Evolutionary conservation across 2,113 vertebrate species (phyloP).

Genomic region (Datnioides undecimradiatus): DNA sequence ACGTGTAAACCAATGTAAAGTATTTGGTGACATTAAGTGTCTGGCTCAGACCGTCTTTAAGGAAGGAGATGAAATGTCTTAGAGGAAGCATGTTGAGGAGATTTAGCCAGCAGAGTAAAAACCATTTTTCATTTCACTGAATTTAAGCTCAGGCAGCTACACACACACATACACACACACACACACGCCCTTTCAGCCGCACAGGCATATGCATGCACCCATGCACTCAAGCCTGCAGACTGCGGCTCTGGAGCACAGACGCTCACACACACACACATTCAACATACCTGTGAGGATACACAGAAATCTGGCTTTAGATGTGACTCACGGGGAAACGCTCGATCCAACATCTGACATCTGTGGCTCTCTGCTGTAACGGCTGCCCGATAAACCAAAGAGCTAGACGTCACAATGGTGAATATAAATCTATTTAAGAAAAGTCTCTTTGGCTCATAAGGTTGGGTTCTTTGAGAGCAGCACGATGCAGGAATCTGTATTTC

Average conservation of each 20-base stretch:
- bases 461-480: no score
- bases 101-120: neutral
- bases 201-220: slow-evolving; percentile 6
- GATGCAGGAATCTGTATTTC: no score
- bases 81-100: neutral
- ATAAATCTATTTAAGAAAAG: neutral
- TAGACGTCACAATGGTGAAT: neutral
- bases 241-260: slow-evolving; percentile 16
- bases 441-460: neutral
- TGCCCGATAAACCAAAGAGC: slow-evolving; percentile 13
- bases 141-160: slow-evolving; percentile 20
- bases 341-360: slow-evolving; percentile 56
- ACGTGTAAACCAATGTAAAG: neutral
- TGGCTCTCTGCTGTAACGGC: slow-evolving; percentile 37
- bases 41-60: neutral
- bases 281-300: slow-evolving; percentile 70
- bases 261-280: slow-evolving; percentile 54
- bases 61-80: neutral
- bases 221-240: slow-evolving; percentile 41
- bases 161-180: slow-evolving; percentile 30
- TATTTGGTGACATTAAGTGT: neutral
- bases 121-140: slow-evolving; percentile 10
- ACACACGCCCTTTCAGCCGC: neutral
- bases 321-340: slow-evolving; percentile 47
- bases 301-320: slow-evolving; percentile 54